Percentiles rank a stretch among this genome's conserved stretches.
These are phyloP conservation scores for Anthrax anthrax DNA, from an alignment of 2,888 invertebrate species.

Conservation along the genomic window DNA sequence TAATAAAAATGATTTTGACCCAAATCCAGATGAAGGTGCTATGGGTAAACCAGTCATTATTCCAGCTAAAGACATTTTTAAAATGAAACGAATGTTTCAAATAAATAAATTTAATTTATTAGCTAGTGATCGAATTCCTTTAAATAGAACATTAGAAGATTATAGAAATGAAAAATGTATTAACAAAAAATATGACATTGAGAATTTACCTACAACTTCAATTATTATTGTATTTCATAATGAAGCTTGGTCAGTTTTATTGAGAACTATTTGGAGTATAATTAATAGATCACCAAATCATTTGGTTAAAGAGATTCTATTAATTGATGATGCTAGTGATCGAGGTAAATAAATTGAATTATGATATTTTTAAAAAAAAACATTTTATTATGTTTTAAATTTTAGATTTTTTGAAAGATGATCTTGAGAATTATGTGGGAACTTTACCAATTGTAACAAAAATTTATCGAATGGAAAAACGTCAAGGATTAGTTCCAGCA, in stretches of 20 bases:
- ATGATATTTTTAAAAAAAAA: background rate
- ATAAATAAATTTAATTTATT: conserved; percentile 79
- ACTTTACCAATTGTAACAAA: conserved; percentile 46
- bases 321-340: conserved; percentile 82
- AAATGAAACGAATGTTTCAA: conserved; percentile 64
- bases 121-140: conserved; percentile 74
- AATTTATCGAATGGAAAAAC: conserved; percentile 47
- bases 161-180: conserved; percentile 60
- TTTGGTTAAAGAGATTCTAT: conserved; percentile 67
- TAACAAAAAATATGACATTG: conserved; percentile 38
- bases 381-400: conserved; percentile 6
- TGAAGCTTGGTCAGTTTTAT: conserved; percentile 94
- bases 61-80: conserved; percentile 55
- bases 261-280: conserved; percentile 89
- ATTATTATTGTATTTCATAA: conserved; percentile 97
- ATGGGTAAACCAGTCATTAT: conserved; percentile 68
- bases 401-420: conserved; percentile 44
- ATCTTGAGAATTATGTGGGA: conserved; percentile 52
- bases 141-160: conserved; percentile 73
- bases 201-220: conserved; percentile 67
- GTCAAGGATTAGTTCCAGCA: conserved; percentile 71
- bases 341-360: conserved; percentile 42
- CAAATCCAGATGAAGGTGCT: conserved; percentile 57
- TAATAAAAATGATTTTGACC: conserved; percentile 65
- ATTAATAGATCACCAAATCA: conserved; percentile 70